Conservation (phyloP, 2,797 vertebrate genomes). For the Philypnodon macrostomus region DNA sequence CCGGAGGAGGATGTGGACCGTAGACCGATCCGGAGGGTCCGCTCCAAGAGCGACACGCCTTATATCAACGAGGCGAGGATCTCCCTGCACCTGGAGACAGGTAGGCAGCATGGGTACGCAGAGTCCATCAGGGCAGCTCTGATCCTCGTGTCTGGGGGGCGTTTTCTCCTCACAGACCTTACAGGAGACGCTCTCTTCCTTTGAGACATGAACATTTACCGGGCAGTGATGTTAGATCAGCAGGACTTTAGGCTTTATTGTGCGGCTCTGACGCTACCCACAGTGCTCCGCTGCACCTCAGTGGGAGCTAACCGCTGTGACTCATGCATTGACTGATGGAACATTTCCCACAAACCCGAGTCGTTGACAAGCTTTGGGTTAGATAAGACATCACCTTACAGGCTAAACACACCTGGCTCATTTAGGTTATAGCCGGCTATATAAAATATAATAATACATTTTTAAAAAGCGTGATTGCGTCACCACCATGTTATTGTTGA, state of each 20-base stretch:
- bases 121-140: constrained; percentile 3
- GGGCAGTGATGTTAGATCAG: constrained; percentile 31
- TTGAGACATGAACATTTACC: constrained; percentile 3
- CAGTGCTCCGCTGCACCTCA: constrained; percentile 39
- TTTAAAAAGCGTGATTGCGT: no score
- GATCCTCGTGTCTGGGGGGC: constrained; percentile 12
- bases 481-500: no score
- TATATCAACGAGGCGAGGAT: constrained; percentile 93
- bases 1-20: constrained; percentile 90
- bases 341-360: not conserved
- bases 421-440: not conserved
- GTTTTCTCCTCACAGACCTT: constrained; percentile 6
- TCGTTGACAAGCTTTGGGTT: not conserved
- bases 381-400: constrained; percentile 8
- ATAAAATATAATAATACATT: no score
- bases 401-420: constrained; percentile 45
- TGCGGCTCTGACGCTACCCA: constrained; percentile 37
- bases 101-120: constrained; percentile 66
- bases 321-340: constrained; percentile 28
- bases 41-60: constrained; percentile 96
- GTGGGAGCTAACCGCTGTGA: constrained; percentile 29
- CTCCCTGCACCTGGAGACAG: constrained; percentile 91
- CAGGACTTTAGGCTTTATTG: constrained; percentile 53
- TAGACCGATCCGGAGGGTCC: constrained; percentile 91
- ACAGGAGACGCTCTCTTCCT: constrained; percentile 2